Base-by-base conservation (phyloP, 2,113 vertebrate genomes). In the Bolborhynchus lineola region DNA sequence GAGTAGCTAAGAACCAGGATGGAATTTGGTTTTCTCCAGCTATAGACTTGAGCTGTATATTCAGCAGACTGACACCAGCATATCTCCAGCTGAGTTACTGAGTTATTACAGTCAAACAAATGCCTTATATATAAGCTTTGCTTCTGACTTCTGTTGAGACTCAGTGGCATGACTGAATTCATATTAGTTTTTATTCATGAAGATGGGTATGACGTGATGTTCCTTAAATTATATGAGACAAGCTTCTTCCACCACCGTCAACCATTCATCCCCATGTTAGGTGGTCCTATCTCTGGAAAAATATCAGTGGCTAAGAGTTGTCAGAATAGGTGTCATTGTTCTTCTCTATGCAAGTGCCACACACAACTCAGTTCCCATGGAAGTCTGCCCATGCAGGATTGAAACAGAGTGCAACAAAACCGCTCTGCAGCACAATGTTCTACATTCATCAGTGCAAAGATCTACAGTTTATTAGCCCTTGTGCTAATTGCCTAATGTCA, bases 311-410 rank as follows among this genome's bases (percentile, higher is more conserved):
- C 33, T 35, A 5, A 47, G 25, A 78, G 39, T 3, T 69, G 47
- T 47, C 44, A 55, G 85, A 68, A 59, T 23, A 59, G 21, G 10
- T 35, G 33, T 16, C n/a, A 53, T 13, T 18, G 14, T 33, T 68
- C 42, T 78, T 70, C 28, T 29, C 57, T 46, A 1, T 19, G 37
- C 33, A 53, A 33, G 19, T 41, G 60, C 74, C 35, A 84, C 37
- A 50, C 31, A 42, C 33, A 49, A 2, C 64, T 74, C 0, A 0
- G 52, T 82, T 37, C 68, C 69, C n/a, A 60, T 28, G 50, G 65
- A 87, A 78, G 79, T n/a, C 87, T 19, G 39, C 57, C 26, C 12
- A 0, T 11, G 67, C 67, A 69, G 49, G 20, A 52, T 9, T 31
- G 52, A 88, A 69, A 67, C 33, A 25, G 9, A 50, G 21, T 78